These are phyloP conservation scores for Melanotaenia maccullochi DNA, from an alignment of 2,797 vertebrate genomes.

Conservation along the genomic window DNA sequence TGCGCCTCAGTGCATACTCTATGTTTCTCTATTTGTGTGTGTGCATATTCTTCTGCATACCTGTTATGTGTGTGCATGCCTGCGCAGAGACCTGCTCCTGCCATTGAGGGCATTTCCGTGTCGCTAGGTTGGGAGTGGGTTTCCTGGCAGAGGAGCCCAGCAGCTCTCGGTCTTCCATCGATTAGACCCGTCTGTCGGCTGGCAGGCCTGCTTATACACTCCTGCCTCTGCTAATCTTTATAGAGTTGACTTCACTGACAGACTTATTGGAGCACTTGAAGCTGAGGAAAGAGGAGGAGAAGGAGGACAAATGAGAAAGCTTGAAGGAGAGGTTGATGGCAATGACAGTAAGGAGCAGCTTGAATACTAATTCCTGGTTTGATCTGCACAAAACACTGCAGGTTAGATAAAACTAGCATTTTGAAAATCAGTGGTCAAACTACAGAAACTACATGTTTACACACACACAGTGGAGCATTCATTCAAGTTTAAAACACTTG, in stretches of 20 bases:
- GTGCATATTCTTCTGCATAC: slow-evolving; percentile 38
- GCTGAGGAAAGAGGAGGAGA: slow-evolving; percentile 51
- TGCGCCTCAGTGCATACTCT: slow-evolving; percentile 21
- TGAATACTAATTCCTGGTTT: slow-evolving; percentile 39
- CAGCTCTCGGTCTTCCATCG: slow-evolving; percentile 69
- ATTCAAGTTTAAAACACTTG: background rate
- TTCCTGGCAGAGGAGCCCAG: slow-evolving; percentile 48
- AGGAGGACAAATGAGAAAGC: slow-evolving; percentile 53
- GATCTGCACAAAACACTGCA: slow-evolving; percentile 1
- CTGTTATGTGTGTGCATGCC: slow-evolving; percentile 11
- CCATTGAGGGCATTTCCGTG: slow-evolving; percentile 58
- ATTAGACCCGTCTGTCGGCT: slow-evolving; percentile 74
- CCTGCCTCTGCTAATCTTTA: slow-evolving; percentile 79
- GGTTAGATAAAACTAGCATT: slow-evolving; percentile 11
- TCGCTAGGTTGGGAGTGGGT: slow-evolving; percentile 41
- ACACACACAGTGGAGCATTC: slow-evolving; percentile 4
- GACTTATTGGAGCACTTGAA: slow-evolving; percentile 72
- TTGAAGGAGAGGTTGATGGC: slow-evolving; percentile 39
- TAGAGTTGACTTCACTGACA: slow-evolving; percentile 76
- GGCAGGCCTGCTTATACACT: slow-evolving; percentile 69
- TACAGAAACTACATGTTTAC: background rate
- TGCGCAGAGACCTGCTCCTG: slow-evolving; percentile 26
- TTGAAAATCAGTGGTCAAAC: slow-evolving; percentile 10
- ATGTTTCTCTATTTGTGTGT: background rate
- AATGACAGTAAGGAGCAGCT: slow-evolving; percentile 34